phyloP scores from a whole-genome alignment of 64 coral and sea anemone species.

The Acropora yongei region DNA sequence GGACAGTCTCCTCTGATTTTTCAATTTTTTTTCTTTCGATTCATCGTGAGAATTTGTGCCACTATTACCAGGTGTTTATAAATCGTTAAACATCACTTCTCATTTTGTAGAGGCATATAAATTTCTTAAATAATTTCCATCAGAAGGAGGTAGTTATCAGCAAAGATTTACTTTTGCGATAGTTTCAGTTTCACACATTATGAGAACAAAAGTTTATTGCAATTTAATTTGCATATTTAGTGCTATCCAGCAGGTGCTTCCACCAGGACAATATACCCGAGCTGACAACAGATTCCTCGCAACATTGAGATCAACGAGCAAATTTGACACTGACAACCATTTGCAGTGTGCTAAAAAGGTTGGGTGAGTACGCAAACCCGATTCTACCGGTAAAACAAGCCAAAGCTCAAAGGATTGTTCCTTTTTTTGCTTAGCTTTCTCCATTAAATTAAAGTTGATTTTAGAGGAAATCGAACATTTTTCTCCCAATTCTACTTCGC shows the following conservation, averaged over 20 bases:
- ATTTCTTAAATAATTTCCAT: background rate
- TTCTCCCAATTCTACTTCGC: no score
- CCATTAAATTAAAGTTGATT: no score
- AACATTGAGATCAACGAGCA: no score
- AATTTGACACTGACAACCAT: no score
- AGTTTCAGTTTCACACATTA: background rate
- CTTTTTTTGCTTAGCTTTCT: no score
- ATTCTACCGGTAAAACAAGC: no score
- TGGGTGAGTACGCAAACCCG: no score
- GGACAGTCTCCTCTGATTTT: background rate
- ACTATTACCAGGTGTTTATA: slow-evolving; percentile 13
- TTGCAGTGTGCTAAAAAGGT: no score
- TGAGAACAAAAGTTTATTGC: background rate
- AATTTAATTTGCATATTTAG: slow-evolving; percentile 23
- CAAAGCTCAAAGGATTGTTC: no score
- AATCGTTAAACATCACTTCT: background rate
- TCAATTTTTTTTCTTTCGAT: background rate
- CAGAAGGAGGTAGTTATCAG: slow-evolving; percentile 1
- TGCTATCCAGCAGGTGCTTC: background rate
- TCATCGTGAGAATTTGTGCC: background rate
- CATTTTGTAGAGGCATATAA: background rate
- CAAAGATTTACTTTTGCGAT: slow-evolving; percentile 13
- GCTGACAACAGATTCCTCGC: background rate
- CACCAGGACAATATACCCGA: no score
- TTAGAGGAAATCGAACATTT: no score